phyloP scores from a whole-genome alignment of 2,888 invertebrate genomes.

The Zeuzera pyrina region DNA sequence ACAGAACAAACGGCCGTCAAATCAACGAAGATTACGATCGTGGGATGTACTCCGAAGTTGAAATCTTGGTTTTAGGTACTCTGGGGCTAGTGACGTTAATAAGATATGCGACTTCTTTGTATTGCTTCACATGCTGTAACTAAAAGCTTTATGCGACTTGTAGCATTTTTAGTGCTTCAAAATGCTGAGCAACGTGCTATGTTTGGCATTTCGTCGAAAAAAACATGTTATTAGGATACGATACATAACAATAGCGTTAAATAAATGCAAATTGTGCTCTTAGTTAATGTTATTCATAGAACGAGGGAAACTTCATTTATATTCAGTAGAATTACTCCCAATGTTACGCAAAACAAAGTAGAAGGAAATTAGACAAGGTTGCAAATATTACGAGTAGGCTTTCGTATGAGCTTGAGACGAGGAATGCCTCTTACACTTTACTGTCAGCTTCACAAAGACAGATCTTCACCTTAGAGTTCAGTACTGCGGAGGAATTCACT shows the following conservation, averaged over 20 bases:
- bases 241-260: conserved; percentile 28
- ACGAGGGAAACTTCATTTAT: conserved; percentile 53
- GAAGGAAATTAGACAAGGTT: conserved; percentile 36
- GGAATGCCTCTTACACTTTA: conserved; percentile 2
- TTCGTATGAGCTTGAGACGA: conserved; percentile 5
- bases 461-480: conserved; percentile 22
- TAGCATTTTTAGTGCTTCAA: too few species aligned
- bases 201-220: too few species aligned
- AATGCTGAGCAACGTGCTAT: too few species aligned
- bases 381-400: conserved; percentile 18
- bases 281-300: conserved; percentile 59
- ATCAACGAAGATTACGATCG: too few species aligned
- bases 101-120: too few species aligned
- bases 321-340: conserved; percentile 51
- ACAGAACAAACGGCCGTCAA: too few species aligned
- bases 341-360: conserved; percentile 32
- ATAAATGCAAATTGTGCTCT: conserved; percentile 46
- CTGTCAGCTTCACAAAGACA: conserved; percentile 15
- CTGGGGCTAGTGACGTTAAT: too few species aligned
- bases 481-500: conserved; percentile 21
- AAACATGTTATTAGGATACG: conserved; percentile 26
- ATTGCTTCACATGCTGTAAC: too few species aligned
- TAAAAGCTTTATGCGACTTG: too few species aligned
- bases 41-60: too few species aligned
- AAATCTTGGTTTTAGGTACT: too few species aligned